phyloP scores from a whole-genome alignment of 2,888 invertebrate genomes.

The Thecocarcelia acutangulata region DNA sequence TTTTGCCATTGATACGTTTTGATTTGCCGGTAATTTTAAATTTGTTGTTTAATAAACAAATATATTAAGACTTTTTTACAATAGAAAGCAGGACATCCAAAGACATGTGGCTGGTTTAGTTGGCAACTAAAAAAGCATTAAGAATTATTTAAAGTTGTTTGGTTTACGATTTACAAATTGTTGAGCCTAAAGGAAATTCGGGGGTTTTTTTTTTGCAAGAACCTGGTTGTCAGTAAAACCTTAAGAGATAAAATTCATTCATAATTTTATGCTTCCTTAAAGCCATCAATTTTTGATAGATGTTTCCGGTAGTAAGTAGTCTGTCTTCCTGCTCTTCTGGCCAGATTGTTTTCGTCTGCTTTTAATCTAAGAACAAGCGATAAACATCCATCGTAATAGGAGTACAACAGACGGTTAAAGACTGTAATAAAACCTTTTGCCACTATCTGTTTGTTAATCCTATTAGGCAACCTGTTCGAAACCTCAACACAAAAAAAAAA shows the following conservation, averaged over 20 bases:
- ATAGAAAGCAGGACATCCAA: too few species aligned
- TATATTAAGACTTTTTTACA: slow-evolving; percentile 10
- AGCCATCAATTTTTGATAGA: slow-evolving; percentile 64
- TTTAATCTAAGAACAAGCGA: slow-evolving; percentile 40
- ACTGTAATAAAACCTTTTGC: slow-evolving; percentile 49
- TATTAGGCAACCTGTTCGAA: slow-evolving; percentile 52
- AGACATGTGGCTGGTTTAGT: background rate
- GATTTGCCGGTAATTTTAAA: slow-evolving; percentile 6
- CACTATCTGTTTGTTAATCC: slow-evolving; percentile 62
- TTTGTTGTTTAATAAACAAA: slow-evolving; percentile 10
- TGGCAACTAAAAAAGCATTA: background rate
- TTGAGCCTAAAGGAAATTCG: background rate
- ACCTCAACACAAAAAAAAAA: background rate
- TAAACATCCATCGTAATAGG: slow-evolving; percentile 61
- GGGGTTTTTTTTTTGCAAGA: background rate
- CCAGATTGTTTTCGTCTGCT: background rate
- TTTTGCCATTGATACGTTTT: background rate
- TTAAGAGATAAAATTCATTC: slow-evolving; percentile 35
- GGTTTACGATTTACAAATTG: background rate
- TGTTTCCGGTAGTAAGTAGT: slow-evolving; percentile 52
- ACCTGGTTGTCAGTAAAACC: background rate
- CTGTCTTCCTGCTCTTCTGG: slow-evolving; percentile 1
- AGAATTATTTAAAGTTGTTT: background rate
- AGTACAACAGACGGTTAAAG: slow-evolving; percentile 65
- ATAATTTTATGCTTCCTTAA: slow-evolving; percentile 60